Conservation (phyloP, 2,888 invertebrate species). For the Chydorus sphaericus region DNA sequence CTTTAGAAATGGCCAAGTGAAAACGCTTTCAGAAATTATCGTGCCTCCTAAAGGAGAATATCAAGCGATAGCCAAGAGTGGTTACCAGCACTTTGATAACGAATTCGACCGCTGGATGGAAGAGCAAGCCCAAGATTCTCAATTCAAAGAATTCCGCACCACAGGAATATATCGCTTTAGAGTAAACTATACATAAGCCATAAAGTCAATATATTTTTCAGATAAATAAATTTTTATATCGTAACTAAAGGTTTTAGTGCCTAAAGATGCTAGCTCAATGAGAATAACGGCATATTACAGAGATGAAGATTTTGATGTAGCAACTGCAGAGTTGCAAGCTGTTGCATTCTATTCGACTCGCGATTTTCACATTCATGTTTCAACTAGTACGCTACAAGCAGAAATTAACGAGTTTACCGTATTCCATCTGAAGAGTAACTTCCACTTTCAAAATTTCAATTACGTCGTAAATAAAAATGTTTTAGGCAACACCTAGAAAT, state of each 20-base stretch:
- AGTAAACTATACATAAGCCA: no score
- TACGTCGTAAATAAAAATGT: constrained; percentile 33
- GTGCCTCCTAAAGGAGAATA: constrained; percentile 14
- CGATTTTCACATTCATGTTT: constrained; percentile 31
- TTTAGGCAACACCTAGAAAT: no score
- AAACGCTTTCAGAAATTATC: constrained; percentile 10
- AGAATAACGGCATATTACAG: constrained; percentile 20
- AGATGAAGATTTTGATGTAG: constrained; percentile 21
- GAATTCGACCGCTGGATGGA: constrained; percentile 4
- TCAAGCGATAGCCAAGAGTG: neutral
- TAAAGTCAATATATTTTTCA: no score
- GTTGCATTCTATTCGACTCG: constrained; percentile 28
- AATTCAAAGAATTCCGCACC: constrained; percentile 3
- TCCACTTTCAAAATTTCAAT: constrained; percentile 33
- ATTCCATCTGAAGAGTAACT: constrained; percentile 36
- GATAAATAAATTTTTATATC: no score
- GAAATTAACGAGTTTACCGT: constrained; percentile 37
- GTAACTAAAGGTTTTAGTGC: constrained; percentile 5
- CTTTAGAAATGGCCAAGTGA: constrained; percentile 1
- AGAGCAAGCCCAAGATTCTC: constrained; percentile 4
- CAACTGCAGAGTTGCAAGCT: constrained; percentile 18
- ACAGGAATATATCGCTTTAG: constrained; percentile 11
- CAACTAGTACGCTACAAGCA: constrained; percentile 31
- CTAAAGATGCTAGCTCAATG: constrained; percentile 12
- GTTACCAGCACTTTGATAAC: neutral